Evolutionary conservation across 2,888 invertebrate species (phyloP).

Genomic region (Pecten maximus): DNA sequence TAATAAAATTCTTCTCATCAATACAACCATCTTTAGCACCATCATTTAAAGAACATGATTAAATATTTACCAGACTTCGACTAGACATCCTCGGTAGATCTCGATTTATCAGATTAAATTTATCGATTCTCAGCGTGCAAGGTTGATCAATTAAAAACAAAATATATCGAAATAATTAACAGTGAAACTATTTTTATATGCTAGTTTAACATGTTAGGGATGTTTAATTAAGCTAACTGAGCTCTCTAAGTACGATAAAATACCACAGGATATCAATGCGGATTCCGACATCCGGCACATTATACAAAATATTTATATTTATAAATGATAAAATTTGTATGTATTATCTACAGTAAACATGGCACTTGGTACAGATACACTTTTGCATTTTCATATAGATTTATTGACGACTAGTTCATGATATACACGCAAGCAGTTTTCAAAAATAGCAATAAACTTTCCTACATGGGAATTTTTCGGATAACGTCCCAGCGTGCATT

Average conservation of each 20-base stretch:
- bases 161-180: neutral
- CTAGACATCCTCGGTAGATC: neutral
- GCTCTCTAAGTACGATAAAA: neutral
- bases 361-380: neutral
- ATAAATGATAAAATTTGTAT: neutral
- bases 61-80: neutral
- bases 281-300: neutral
- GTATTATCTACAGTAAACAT: neutral
- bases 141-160: neutral
- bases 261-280: neutral
- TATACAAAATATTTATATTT: neutral
- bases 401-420: neutral
- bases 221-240: neutral
- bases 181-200: neutral
- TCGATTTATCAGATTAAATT: neutral
- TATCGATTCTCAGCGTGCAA: neutral
- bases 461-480: neutral
- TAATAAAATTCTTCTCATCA: neutral
- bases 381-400: neutral
- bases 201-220: neutral
- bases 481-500: constrained; percentile 6
- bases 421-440: neutral
- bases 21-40: neutral
- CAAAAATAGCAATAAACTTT: constrained; percentile 22
- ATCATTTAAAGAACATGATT: too few relatives aligned